Conservation (phyloP, 2,888 invertebrate species). For the Nomada goodeniana region DNA sequence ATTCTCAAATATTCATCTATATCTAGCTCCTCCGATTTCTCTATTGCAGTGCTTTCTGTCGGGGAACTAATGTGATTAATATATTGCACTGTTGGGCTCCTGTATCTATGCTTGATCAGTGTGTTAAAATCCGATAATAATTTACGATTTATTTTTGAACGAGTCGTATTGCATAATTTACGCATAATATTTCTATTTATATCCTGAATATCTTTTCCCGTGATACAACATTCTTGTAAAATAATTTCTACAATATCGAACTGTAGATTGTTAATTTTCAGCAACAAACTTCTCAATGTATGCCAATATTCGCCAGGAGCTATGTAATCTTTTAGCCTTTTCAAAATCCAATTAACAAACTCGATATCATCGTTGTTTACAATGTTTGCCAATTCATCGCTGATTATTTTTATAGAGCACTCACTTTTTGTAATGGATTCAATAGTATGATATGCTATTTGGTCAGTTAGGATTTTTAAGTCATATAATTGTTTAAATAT, state of each 20-base stretch:
- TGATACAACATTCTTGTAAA: constrained; percentile 63
- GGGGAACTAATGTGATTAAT: background rate
- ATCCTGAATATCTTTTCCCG: constrained; percentile 53
- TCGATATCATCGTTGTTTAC: background rate
- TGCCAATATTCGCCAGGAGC: constrained; percentile 62
- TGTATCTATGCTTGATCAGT: background rate
- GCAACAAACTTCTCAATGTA: constrained; percentile 51
- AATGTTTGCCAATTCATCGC: background rate
- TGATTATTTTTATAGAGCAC: background rate
- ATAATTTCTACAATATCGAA: constrained; percentile 48
- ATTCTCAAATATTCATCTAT: background rate
- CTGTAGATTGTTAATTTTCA: constrained; percentile 8
- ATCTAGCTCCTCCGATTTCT: background rate
- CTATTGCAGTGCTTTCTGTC: background rate
- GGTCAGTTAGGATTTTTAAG: background rate
- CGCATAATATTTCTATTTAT: constrained; percentile 58
- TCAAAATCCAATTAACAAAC: background rate
- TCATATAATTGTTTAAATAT: constrained; percentile 20
- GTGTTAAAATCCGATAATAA: constrained; percentile 23
- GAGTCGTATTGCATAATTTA: background rate
- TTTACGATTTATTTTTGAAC: background rate
- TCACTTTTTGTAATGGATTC: background rate
- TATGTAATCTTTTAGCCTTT: background rate
- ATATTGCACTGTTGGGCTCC: no score
- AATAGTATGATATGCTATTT: background rate